phyloP scores from a whole-genome alignment of 2,113 vertebrate genomes.

The Python bivittatus region DNA sequence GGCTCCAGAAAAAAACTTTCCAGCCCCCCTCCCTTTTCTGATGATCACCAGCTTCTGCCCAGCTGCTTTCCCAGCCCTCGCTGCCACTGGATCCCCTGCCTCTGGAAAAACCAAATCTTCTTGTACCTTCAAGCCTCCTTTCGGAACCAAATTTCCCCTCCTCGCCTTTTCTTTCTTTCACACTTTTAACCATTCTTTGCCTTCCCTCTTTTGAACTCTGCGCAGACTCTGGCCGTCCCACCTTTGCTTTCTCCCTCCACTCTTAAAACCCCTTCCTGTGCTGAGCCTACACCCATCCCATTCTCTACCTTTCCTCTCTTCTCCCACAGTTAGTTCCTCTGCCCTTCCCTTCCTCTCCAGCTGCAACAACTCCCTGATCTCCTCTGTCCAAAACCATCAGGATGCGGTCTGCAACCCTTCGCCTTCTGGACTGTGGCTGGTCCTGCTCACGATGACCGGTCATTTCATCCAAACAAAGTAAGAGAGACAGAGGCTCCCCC shows the following conservation, averaged over 20 bases:
- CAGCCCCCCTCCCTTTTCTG: neutral
- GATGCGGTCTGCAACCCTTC: neutral
- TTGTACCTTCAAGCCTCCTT: neutral
- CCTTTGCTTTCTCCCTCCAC: neutral
- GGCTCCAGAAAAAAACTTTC: conserved; percentile 2
- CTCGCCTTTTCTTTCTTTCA: neutral
- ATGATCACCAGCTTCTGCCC: neutral
- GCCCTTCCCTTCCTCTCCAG: too few relatives aligned
- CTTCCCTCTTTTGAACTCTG: too few relatives aligned
- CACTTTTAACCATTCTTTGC: neutral
- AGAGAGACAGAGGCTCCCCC: neutral
- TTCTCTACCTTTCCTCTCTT: too few relatives aligned
- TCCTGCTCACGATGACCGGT: neutral
- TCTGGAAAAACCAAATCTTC: neutral
- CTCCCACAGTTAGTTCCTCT: too few relatives aligned
- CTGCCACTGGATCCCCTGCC: neutral
- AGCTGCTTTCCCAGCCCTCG: neutral
- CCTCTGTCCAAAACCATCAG: neutral
- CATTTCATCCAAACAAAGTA: conserved; percentile 7
- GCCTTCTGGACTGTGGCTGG: neutral
- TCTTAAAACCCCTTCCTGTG: neutral
- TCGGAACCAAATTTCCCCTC: neutral
- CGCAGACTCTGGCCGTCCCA: neutral
- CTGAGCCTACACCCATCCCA: neutral
- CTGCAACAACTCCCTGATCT: neutral